A percentile compares a stretch with the other conserved stretches of the same genome.
phyloP scores from a whole-genome alignment of 2,888 invertebrate genomes.

The Drosophila percnosoma region DNA sequence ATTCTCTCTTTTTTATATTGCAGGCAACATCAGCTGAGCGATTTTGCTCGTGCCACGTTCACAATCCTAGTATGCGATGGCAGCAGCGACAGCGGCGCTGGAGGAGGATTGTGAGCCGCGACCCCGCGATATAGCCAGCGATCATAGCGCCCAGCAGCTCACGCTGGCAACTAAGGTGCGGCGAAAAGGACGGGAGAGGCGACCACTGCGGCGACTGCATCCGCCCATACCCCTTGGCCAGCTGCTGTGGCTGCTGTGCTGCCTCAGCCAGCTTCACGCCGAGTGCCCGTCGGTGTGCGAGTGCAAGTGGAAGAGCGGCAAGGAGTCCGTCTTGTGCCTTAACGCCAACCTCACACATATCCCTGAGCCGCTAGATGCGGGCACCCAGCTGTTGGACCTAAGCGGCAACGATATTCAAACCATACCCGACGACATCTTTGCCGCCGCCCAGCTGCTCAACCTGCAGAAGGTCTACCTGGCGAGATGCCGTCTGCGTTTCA shows the following conservation, averaged over 20 bases:
- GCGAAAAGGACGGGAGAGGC: slow-evolving; percentile 66
- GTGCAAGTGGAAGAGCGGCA: slow-evolving; percentile 95
- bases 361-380: slow-evolving; percentile 90
- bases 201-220: slow-evolving; percentile 62
- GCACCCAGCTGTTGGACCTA: slow-evolving; percentile 92
- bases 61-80: slow-evolving; percentile 72
- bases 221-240: slow-evolving; percentile 76
- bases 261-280: slow-evolving; percentile 84
- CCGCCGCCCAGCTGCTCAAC: slow-evolving; percentile 90
- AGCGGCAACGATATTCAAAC: slow-evolving; percentile 89
- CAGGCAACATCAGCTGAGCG: slow-evolving; percentile 45
- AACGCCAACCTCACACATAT: slow-evolving; percentile 91
- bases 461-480: slow-evolving; percentile 92
- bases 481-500: slow-evolving; percentile 88
- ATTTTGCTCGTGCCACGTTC: slow-evolving; percentile 14
- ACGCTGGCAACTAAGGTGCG: slow-evolving; percentile 80
- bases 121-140: slow-evolving; percentile 63
- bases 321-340: slow-evolving; percentile 92
- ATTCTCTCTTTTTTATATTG: background rate
- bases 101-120: slow-evolving; percentile 45
- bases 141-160: slow-evolving; percentile 77
- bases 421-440: slow-evolving; percentile 90
- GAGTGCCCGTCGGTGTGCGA: slow-evolving; percentile 92
- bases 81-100: slow-evolving; percentile 60
- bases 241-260: slow-evolving; percentile 79